Conservation (phyloP, 2,113 vertebrate species). For the Anseranas semipalmata region DNA sequence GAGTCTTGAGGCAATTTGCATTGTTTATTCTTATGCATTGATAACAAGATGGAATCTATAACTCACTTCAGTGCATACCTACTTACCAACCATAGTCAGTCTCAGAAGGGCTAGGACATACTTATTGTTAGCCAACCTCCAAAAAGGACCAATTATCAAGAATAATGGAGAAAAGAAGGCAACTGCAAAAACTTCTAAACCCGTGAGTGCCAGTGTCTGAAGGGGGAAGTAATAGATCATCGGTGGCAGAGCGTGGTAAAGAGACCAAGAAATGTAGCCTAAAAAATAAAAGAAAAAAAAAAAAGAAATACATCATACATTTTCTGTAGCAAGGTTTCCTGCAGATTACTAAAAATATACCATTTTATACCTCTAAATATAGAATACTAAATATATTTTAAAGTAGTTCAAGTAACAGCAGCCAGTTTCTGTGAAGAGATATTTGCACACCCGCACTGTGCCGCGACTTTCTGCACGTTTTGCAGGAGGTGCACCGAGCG, state of each 20-base stretch:
- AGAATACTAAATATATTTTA: neutral
- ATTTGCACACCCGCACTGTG: too few species aligned
- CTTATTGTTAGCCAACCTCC: constrained; percentile 69
- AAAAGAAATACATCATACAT: neutral
- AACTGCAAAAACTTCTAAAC: constrained; percentile 67
- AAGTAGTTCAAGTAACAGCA: neutral
- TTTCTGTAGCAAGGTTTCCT: neutral
- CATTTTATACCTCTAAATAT: neutral
- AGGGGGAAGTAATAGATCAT: constrained; percentile 81
- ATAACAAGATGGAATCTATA: neutral
- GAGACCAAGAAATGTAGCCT: constrained; percentile 79
- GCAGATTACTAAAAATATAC: neutral
- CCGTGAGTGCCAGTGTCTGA: constrained; percentile 76
- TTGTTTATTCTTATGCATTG: neutral
- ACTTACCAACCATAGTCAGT: constrained; percentile 74
- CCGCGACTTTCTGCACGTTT: too few species aligned
- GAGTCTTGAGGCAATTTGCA: neutral
- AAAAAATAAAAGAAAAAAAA: neutral
- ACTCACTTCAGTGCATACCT: neutral
- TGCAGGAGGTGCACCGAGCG: accelerated
- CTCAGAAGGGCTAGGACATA: constrained; percentile 65
- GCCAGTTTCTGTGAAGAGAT: neutral
- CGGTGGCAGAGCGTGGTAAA: constrained; percentile 72
- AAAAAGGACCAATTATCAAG: constrained; percentile 60
- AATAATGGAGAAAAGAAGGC: constrained; percentile 67